A percentile compares a stretch with the other conserved stretches of the same genome.
Conservation (phyloP, 2,888 invertebrate species). For the Thereva unica region DNA sequence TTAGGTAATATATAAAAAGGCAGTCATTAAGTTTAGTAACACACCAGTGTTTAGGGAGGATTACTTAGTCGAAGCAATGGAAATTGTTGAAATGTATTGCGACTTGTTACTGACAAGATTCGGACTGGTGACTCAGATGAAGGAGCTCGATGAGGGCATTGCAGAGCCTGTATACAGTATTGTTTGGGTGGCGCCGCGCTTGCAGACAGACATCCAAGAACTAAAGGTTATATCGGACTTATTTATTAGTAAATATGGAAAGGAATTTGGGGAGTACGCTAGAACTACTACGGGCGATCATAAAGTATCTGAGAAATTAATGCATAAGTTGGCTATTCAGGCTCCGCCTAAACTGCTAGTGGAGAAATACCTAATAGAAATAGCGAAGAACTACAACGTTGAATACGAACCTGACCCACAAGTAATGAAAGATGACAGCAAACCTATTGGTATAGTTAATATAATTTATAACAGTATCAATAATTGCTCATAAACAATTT, state of each 20-base stretch:
- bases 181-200: slow-evolving; percentile 95
- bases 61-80: slow-evolving; percentile 99
- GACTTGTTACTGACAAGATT: slow-evolving; percentile 94
- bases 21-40: neutral
- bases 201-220: slow-evolving; percentile 82
- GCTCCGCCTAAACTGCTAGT: slow-evolving; percentile 94
- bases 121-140: slow-evolving; percentile 95
- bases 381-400: slow-evolving; percentile 93
- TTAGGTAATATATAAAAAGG: slow-evolving; percentile 63
- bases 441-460: slow-evolving; percentile 37
- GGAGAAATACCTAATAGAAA: slow-evolving; percentile 91
- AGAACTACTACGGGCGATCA: slow-evolving; percentile 86
- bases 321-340: slow-evolving; percentile 90
- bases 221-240: slow-evolving; percentile 84
- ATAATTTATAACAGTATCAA: neutral
- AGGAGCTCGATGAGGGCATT: slow-evolving; percentile 92
- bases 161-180: slow-evolving; percentile 93
- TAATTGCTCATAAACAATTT: neutral
- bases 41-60: slow-evolving; percentile 73
- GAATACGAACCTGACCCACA: slow-evolving; percentile 94
- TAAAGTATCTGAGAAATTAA: slow-evolving; percentile 86
- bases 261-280: slow-evolving; percentile 88
- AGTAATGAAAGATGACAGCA: slow-evolving; percentile 75
- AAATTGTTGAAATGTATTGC: slow-evolving; percentile 99
- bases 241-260: slow-evolving; percentile 89